Evolutionary conservation across 2,888 invertebrate genomes (phyloP), one percentile per base, ranked within the genome.

Genomic region (Dasysyrphus albostriatus): DNA sequence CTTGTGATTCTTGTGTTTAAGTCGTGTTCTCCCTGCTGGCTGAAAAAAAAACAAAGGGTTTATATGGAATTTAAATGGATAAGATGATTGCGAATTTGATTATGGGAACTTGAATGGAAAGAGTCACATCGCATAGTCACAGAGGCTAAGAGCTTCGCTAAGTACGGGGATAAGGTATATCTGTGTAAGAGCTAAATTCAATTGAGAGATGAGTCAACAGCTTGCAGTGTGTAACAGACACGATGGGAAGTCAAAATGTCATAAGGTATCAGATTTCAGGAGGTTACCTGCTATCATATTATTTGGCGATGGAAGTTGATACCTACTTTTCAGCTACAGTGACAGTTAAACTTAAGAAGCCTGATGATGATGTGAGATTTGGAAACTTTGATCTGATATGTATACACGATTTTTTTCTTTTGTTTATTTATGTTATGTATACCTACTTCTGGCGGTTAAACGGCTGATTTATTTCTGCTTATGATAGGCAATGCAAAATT

Each of bases 61-160:
- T 75, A 77, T 65, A 77, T 44, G 54, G 63, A 67, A 83, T 78
- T 73, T 79, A 54, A 80, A 77, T 73, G 72, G 81, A 72, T 65
- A 75, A 76, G 69, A 75, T 74, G 83, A 83, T 75, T 79, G 63
- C 56, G 80, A 80, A 84, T 84, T 76, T 80, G 84, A 84, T 84
- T 84, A 80, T 75, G 70, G 61, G 59, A 80, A 75, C 51, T 47
- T 54, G 39, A 44, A 56, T 56, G 16, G 65, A 39, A 65, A 42
- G 34, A 72, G 51, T 76, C 76, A 58, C 34, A 39, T 59, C 34
- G 7, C 24, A 34, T 12, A 19, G 24, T 54, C 32, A 54, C 56
- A 69, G 61, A 75, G 59, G 58, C 70, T 84, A 80, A 85, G 73
- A 85, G 76, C 81, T 63, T 59, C 14, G 51, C 49, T 51, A 73